These are phyloP conservation scores for Pyrrhosoma nymphula DNA, from an alignment of 2,888 invertebrate genomes.

Conservation along the genomic window DNA sequence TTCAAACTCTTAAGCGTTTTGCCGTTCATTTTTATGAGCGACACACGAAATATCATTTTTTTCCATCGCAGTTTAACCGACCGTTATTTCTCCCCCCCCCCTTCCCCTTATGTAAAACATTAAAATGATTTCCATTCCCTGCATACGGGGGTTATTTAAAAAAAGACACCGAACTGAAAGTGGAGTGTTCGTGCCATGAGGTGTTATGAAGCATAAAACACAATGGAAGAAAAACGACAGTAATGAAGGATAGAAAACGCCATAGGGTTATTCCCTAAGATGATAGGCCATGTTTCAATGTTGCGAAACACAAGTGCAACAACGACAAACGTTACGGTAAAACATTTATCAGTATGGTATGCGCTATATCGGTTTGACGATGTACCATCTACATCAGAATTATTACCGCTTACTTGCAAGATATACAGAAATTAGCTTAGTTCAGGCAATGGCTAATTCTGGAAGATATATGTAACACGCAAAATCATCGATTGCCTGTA, in stretches of 20 bases:
- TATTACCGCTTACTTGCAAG: too few relatives aligned
- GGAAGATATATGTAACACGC: too few relatives aligned
- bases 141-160: neutral
- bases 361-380: too few relatives aligned
- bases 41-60: constrained; percentile 22
- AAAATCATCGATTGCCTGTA: too few relatives aligned
- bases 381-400: too few relatives aligned
- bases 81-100: neutral
- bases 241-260: neutral
- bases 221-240: neutral
- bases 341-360: too few relatives aligned
- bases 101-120: neutral
- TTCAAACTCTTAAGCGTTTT: constrained; percentile 12
- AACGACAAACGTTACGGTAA: too few relatives aligned
- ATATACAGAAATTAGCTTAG: too few relatives aligned
- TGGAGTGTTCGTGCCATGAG: neutral
- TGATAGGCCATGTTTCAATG: too few relatives aligned
- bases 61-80: constrained; percentile 1
- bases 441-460: too few relatives aligned
- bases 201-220: neutral
- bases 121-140: neutral
- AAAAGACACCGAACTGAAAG: neutral
- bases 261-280: too few relatives aligned
- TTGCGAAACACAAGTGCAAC: too few relatives aligned
- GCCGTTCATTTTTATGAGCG: constrained; percentile 23